Conservation (phyloP, 2,797 vertebrate genomes). For the Tympanoctomys barrerae region DNA sequence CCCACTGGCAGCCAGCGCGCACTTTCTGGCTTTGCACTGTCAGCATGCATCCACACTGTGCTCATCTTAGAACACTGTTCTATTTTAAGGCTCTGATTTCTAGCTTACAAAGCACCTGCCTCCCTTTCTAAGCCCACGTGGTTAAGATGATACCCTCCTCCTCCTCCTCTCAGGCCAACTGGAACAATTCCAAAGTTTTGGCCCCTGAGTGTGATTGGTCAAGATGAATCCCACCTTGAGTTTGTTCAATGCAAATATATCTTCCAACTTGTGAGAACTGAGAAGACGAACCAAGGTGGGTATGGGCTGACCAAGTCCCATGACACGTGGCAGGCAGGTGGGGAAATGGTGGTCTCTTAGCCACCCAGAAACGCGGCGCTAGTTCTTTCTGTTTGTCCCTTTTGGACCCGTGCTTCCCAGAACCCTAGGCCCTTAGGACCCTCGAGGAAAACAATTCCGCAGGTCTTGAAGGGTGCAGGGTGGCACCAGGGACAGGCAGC, state of each 20-base stretch:
- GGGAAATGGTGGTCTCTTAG: not conserved
- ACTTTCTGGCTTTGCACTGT: not conserved
- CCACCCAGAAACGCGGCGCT: not conserved
- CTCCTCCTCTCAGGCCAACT: not conserved
- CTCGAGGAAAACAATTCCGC: not conserved
- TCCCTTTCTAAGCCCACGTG: not conserved
- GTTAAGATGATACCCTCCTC: not conserved
- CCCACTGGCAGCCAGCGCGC: not conserved
- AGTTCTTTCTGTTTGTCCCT: not conserved
- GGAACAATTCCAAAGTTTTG: not conserved
- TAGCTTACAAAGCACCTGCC: not conserved
- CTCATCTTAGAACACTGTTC: not conserved
- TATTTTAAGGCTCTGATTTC: not conserved
- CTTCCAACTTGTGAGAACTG: not conserved
- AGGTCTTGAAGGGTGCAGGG: too few species aligned
- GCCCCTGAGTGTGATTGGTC: not conserved
- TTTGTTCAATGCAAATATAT: not conserved
- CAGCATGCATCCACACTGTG: not conserved
- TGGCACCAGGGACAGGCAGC: not conserved
- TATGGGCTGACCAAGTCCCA: not conserved
- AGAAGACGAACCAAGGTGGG: not conserved
- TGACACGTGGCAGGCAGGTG: too few species aligned
- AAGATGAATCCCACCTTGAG: not conserved
- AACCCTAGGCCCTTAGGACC: not conserved
- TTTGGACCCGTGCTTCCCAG: not conserved